Evolutionary conservation across 1,140 invertebrate genomes (phyloP).

Genomic region (Drosophila lini): DNA sequence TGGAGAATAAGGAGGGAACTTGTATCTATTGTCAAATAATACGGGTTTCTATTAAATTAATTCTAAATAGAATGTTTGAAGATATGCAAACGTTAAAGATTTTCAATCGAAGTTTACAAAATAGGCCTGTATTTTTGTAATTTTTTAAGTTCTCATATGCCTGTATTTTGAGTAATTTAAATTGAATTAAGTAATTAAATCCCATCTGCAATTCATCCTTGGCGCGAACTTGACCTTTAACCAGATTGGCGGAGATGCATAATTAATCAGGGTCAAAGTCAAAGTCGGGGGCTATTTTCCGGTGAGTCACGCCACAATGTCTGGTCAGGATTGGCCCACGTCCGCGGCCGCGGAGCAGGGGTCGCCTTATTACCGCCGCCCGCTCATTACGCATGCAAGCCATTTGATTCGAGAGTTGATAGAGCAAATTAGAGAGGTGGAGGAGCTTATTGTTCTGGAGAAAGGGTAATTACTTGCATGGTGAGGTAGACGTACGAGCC

Average conservation of each 20-base stretch:
- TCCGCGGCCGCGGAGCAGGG: not conserved
- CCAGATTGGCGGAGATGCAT: slow-evolving; percentile 15
- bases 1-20: too few relatives aligned
- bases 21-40: not conserved
- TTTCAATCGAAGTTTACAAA: too few relatives aligned
- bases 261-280: slow-evolving; percentile 50
- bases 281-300: not conserved
- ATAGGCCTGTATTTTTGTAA: too few relatives aligned
- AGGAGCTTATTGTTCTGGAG: slow-evolving; percentile 8
- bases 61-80: not conserved
- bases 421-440: not conserved
- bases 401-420: slow-evolving; percentile 15
- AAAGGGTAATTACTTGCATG: slow-evolving; percentile 71
- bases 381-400: slow-evolving; percentile 60
- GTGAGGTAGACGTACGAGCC: slow-evolving; percentile 77
- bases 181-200: not conserved
- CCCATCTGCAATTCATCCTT: not conserved
- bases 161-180: not conserved
- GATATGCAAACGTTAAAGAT: too few relatives aligned
- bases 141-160: too few relatives aligned
- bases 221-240: slow-evolving; percentile 3
- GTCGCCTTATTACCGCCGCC: slow-evolving; percentile 2
- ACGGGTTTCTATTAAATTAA: not conserved
- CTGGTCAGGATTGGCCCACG: slow-evolving; percentile 26
- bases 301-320: slow-evolving; percentile 25